Evolutionary conservation across 2,888 invertebrate genomes (phyloP).

Genomic region (Galerucella nymphaeae): DNA sequence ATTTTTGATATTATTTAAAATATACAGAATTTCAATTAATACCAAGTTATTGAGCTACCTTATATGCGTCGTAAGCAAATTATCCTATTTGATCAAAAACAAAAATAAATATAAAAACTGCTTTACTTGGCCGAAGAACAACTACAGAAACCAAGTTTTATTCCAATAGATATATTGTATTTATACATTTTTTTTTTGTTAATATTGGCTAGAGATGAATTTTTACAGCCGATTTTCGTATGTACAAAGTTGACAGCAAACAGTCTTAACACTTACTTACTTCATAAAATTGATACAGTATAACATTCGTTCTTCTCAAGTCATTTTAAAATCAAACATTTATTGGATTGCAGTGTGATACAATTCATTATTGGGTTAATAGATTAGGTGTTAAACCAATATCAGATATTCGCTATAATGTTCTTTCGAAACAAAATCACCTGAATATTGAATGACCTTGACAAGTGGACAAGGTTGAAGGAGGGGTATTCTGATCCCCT

Average conservation of each 20-base stretch:
- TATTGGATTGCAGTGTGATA: too few relatives aligned
- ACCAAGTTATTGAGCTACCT: conserved; percentile 1
- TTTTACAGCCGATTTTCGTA: conserved; percentile 5
- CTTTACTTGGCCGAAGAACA: conserved; percentile 26
- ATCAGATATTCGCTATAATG: too few relatives aligned
- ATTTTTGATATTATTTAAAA: not conserved
- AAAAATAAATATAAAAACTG: conserved; percentile 25
- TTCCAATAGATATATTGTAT: conserved; percentile 3
- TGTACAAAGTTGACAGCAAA: conserved; percentile 4
- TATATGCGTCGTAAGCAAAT: conserved; percentile 25
- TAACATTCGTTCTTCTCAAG: not conserved
- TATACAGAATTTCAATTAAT: not conserved
- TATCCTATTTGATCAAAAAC: conserved; percentile 26
- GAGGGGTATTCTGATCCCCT: too few relatives aligned
- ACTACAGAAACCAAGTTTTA: conserved; percentile 27
- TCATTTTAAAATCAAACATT: not conserved
- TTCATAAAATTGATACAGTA: not conserved
- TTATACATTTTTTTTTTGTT: conserved; percentile 8
- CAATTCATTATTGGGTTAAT: too few relatives aligned
- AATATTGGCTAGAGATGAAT: not conserved
- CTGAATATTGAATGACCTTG: too few relatives aligned
- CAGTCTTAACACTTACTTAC: not conserved
- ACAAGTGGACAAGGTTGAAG: too few relatives aligned
- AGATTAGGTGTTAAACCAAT: too few relatives aligned
- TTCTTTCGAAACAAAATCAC: too few relatives aligned